phyloP scores from a whole-genome alignment of 2,888 invertebrate species.

The Steromphala cineraria region DNA sequence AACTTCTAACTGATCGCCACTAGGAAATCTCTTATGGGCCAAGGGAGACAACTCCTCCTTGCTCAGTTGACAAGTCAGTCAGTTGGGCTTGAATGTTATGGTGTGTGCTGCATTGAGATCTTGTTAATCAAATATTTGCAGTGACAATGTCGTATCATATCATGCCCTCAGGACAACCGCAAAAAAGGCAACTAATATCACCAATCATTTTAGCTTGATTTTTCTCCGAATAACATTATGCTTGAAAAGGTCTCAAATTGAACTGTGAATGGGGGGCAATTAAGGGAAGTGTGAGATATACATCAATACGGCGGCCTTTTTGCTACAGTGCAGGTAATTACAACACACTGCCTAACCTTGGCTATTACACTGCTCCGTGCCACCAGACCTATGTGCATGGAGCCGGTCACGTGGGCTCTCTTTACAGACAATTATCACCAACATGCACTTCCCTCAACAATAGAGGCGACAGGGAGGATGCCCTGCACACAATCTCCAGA shows the following conservation, averaged over 20 bases:
- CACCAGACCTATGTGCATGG: background rate
- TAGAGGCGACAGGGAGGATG: background rate
- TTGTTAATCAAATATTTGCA: no score
- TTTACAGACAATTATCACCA: slow-evolving; percentile 4
- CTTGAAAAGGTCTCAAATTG: no score
- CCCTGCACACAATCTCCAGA: background rate
- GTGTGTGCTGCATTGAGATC: no score
- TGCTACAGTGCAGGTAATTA: slow-evolving; percentile 3
- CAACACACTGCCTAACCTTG: background rate
- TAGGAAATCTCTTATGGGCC: background rate
- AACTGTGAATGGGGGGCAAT: no score
- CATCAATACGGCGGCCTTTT: background rate
- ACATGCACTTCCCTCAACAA: background rate
- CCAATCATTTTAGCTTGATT: no score
- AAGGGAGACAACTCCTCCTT: slow-evolving; percentile 9
- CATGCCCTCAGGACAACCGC: no score
- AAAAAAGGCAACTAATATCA: no score
- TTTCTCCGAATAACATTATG: no score
- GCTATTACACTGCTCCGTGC: background rate
- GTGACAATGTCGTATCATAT: no score
- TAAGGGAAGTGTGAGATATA: no score
- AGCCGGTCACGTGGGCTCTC: background rate
- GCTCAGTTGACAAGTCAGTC: background rate
- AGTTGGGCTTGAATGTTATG: no score
- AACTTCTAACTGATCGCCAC: no score